phyloP scores from a whole-genome alignment of 2,888 invertebrate species.

The Lamproptera curius region DNA sequence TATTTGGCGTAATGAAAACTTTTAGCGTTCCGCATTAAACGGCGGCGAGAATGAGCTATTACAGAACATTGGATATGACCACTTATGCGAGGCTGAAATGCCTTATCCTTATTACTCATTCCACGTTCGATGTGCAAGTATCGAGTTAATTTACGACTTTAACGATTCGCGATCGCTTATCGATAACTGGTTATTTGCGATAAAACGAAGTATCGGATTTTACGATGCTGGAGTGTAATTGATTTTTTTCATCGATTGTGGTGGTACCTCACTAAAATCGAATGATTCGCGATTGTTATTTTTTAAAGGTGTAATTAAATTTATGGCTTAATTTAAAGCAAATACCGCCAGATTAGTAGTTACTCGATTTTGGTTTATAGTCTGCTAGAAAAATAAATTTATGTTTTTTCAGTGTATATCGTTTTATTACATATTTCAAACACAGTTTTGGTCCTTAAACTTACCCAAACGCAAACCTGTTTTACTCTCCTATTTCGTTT shows the following conservation, averaged over 20 bases:
- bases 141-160: slow-evolving; percentile 40
- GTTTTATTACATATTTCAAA: no score
- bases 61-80: no score
- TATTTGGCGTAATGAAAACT: slow-evolving; percentile 11
- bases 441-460: no score
- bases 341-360: no score
- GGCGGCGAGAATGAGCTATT: no score
- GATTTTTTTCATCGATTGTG: slow-evolving; percentile 41
- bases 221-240: slow-evolving; percentile 41
- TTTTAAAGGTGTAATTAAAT: slow-evolving; percentile 2
- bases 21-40: slow-evolving; percentile 10
- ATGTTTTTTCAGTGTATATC: no score
- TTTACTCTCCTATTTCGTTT: no score
- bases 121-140: slow-evolving; percentile 24
- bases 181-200: slow-evolving; percentile 40
- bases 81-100: slow-evolving; percentile 30
- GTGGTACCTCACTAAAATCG: background rate
- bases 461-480: no score
- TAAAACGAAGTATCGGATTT: slow-evolving; percentile 28
- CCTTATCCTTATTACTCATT: slow-evolving; percentile 33
- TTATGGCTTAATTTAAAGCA: background rate
- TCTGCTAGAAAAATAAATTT: no score
- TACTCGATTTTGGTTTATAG: no score
- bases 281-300: slow-evolving; percentile 7
- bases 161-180: slow-evolving; percentile 41